A percentile compares a stretch with the other conserved stretches of the same genome.
Conservation (phyloP, 1,140 invertebrate genomes). For the Monochamus saltuarius region DNA sequence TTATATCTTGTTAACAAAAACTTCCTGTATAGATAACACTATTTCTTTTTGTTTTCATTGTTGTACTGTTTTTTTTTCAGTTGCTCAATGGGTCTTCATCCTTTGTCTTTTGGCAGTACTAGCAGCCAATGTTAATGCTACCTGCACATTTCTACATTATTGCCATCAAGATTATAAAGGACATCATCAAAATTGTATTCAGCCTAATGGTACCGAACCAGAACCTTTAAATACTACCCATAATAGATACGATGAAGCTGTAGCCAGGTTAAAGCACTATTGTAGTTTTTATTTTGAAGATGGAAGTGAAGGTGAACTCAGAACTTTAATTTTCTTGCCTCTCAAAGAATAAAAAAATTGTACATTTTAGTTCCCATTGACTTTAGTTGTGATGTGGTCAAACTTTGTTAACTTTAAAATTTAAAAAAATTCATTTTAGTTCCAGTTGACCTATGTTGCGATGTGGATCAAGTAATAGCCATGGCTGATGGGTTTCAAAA, state of each 20-base stretch:
- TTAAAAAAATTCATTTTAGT: constrained; percentile 23
- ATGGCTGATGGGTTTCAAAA: constrained; percentile 54
- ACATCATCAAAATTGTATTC: constrained; percentile 30
- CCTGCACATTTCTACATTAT: constrained; percentile 27
- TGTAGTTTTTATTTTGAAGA: constrained; percentile 33
- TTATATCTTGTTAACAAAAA: too few species aligned
- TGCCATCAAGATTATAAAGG: constrained; percentile 28
- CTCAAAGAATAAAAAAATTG: too few species aligned
- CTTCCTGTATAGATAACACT: too few species aligned
- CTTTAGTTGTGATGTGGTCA: constrained; percentile 59
- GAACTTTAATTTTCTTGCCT: constrained; percentile 1
- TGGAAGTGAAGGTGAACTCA: constrained; percentile 5
- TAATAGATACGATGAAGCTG: constrained; percentile 11
- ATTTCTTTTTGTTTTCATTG: too few species aligned
- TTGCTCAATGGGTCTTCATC: too few species aligned
- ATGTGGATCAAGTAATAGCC: constrained; percentile 51
- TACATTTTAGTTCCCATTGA: constrained; percentile 13
- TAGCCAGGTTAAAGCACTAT: constrained; percentile 18
- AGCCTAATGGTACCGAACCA: constrained; percentile 2
- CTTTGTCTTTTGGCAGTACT: too few species aligned
- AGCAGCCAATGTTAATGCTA: too few species aligned
- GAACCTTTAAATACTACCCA: constrained; percentile 18
- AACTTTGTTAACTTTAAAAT: neutral
- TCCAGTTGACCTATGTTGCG: constrained; percentile 56
- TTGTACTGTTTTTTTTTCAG: too few species aligned